A percentile compares a stretch with the other conserved stretches of the same genome.
These are phyloP conservation scores for Drosophila picticornis DNA, from an alignment of 2,888 invertebrate genomes.

Conservation along the genomic window DNA sequence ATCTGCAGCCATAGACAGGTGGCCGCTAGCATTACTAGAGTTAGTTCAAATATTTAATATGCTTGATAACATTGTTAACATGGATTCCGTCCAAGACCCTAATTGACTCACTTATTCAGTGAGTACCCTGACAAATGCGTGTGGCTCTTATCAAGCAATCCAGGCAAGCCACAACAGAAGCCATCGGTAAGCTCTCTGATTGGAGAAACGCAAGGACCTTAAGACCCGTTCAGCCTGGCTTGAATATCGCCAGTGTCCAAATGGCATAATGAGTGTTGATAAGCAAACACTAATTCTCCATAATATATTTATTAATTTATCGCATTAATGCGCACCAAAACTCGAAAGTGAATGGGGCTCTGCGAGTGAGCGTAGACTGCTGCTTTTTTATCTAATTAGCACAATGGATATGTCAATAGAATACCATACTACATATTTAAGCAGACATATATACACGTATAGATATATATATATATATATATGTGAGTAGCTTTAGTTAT, in stretches of 20 bases:
- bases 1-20: slow-evolving; percentile 11
- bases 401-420: neutral
- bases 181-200: neutral
- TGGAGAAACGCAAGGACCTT: slow-evolving; percentile 5
- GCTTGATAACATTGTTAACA: slow-evolving; percentile 7
- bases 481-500: neutral
- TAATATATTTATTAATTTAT: slow-evolving; percentile 67
- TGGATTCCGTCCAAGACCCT: neutral
- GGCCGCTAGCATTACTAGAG: slow-evolving; percentile 2
- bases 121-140: neutral
- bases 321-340: slow-evolving; percentile 63
- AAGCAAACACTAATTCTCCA: slow-evolving; percentile 50
- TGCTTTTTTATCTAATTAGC: neutral
- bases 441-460: neutral
- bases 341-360: slow-evolving; percentile 5
- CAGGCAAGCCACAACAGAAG: neutral
- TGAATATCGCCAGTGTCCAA: slow-evolving; percentile 1
- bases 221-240: slow-evolving; percentile 1
- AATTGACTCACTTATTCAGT: neutral
- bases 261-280: slow-evolving; percentile 27
- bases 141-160: neutral
- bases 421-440: neutral
- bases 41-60: slow-evolving; percentile 10
- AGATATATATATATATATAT: neutral
- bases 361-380: neutral